phyloP scores from a whole-genome alignment of 2,113 vertebrate genomes.

The Heterotilapia buettikoferi region DNA sequence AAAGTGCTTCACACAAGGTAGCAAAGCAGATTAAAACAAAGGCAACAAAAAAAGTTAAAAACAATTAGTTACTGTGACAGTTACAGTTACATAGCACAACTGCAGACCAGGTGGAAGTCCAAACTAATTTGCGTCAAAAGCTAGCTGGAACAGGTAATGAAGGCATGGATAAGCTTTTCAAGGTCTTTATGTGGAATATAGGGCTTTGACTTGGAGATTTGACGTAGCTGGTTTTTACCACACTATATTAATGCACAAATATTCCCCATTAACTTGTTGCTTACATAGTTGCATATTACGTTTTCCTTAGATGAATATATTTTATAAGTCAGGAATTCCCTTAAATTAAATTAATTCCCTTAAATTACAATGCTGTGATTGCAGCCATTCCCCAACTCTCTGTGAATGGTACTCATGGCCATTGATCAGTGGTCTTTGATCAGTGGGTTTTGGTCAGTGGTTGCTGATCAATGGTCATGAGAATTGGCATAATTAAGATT shows the following conservation, averaged over 20 bases:
- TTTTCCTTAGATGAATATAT: neutral
- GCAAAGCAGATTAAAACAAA: neutral
- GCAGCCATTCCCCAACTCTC: neutral
- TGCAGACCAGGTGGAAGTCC: neutral
- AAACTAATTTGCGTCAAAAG: neutral
- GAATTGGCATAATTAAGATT: neutral
- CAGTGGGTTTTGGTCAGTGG: accelerated
- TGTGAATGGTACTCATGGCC: neutral
- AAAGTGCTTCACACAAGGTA: accelerated
- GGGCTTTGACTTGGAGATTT: neutral
- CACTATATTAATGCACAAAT: neutral
- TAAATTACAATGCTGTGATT: neutral
- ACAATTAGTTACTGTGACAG: neutral
- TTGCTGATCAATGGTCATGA: neutral
- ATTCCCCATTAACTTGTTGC: neutral
- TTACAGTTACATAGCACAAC: neutral
- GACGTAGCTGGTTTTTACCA: neutral
- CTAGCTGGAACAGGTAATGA: neutral
- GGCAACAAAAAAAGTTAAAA: neutral
- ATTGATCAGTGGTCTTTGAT: neutral
- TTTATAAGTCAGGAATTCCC: neutral
- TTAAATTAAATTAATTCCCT: neutral
- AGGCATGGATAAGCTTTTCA: neutral
- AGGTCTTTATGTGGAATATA: neutral
- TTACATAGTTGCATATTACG: neutral